These are phyloP conservation scores for Resseliella maxima DNA, from an alignment of 2,888 invertebrate species.

Conservation along the genomic window DNA sequence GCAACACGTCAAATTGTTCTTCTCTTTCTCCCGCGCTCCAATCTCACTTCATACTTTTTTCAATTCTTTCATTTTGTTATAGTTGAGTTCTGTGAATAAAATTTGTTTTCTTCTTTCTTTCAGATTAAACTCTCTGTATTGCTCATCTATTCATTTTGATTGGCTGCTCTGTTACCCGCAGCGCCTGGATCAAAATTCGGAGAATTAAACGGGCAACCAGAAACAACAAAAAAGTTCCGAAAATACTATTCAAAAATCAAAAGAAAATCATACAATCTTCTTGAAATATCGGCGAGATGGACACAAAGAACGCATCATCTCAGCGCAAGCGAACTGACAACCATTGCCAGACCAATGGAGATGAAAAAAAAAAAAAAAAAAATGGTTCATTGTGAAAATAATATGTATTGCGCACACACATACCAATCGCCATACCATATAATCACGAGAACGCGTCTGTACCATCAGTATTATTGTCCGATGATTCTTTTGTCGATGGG, in stretches of 20 bases:
- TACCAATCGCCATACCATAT: not conserved
- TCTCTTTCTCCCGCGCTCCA: not conserved
- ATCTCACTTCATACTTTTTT: not conserved
- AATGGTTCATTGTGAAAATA: not conserved
- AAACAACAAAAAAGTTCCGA: not conserved
- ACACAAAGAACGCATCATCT: slow-evolving; percentile 28
- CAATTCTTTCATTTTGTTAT: not conserved
- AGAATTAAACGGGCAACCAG: not conserved
- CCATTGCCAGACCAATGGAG: not conserved
- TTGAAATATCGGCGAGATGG: not conserved
- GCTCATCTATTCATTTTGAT: slow-evolving; percentile 53
- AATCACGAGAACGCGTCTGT: not conserved
- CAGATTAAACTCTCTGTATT: not conserved
- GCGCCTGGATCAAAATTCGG: not conserved
- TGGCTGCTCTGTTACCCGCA: slow-evolving; percentile 54
- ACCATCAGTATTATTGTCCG: not conserved
- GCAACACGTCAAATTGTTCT: slow-evolving; percentile 32
- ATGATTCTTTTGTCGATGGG: not conserved
- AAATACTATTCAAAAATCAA: not conserved
- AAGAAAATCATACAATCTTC: not conserved
- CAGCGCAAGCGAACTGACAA: slow-evolving; percentile 35
- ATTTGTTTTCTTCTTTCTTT: not conserved
- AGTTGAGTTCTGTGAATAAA: not conserved
- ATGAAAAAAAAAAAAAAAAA: not conserved
- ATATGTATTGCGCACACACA: slow-evolving; percentile 38